Evolutionary conservation across 2,888 invertebrate species (phyloP), one percentile per base, ranked within the genome.

Genomic region (Eupithecia tripunctaria): DNA sequence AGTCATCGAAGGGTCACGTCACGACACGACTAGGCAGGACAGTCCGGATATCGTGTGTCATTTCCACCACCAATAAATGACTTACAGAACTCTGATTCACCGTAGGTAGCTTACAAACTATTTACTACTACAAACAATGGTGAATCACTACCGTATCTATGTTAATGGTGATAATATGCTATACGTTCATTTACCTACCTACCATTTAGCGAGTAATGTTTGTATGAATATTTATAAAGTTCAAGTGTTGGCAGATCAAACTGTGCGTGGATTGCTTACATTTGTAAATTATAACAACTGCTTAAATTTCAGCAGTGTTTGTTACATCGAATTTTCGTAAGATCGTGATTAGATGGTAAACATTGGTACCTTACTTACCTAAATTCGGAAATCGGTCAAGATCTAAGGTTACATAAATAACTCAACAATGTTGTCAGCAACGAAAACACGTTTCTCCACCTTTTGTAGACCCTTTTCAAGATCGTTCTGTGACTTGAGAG

Each of bases 331-430:
- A 85, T 82, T 82, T 81, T 82, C 79, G 77, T 32, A 12, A 32
- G 62, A 63, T 36, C 62, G 62, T 63, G 81, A 81, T 80, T 81
- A 80, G 79, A 81, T 74, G 76, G 82, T 84, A 86, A 87, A 87
- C 85, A 86, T 65, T 71, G 71, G 51, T 21, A 51, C 21, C 3
- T 3, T 51, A 51, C 51, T 25, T 51, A 21, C 56, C 56, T 80
- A 81, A 84, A 85, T 82, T 82, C 77, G 73, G 79, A 81, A 80
- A 38, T 67, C 75, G 77, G 76, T 80, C 80, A 82, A 79, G 75
- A 77, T 76, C 76, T 71, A 75, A 64, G 63, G 63, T 64, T 64
- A 64, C 64, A 4, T 36, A 12, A 36, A 62, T 36, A 63, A 32
- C 74, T 60, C 36, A 10, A 77, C 77, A 76, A 73, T 73, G 73